Conservation (phyloP, 2,113 vertebrate species). For the Amphilophus citrinellus region DNA sequence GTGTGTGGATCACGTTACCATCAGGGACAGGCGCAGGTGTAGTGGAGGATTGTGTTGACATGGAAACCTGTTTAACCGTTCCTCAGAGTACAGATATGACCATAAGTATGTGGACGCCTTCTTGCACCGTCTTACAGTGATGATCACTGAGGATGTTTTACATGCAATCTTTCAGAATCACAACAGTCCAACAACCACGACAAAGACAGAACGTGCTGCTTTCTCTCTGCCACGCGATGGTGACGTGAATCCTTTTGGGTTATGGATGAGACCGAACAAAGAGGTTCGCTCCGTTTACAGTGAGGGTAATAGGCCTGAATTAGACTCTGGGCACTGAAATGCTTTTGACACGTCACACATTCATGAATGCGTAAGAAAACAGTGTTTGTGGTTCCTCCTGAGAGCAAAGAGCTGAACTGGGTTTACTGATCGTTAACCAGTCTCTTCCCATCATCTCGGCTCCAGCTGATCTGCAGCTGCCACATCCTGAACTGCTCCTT, state of each 20-base stretch:
- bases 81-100: neutral
- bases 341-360: neutral
- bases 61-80: neutral
- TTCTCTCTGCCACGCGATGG: too few species aligned
- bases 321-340: neutral
- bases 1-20: neutral
- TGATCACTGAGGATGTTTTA: too few species aligned
- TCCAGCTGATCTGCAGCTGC: neutral
- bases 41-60: neutral
- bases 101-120: neutral
- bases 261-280: neutral
- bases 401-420: neutral
- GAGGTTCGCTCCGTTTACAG: too few species aligned
- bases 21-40: neutral
- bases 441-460: neutral
- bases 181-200: too few species aligned
- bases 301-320: neutral
- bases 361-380: too few species aligned
- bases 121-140: too few species aligned
- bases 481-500: too few species aligned
- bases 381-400: neutral
- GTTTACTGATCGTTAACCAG: too few species aligned
- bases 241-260: neutral
- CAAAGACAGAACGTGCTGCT: too few species aligned
- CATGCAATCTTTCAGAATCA: too few species aligned